Conservation (phyloP, 2,888 invertebrate genomes). For the Ennomos quercinarius region DNA sequence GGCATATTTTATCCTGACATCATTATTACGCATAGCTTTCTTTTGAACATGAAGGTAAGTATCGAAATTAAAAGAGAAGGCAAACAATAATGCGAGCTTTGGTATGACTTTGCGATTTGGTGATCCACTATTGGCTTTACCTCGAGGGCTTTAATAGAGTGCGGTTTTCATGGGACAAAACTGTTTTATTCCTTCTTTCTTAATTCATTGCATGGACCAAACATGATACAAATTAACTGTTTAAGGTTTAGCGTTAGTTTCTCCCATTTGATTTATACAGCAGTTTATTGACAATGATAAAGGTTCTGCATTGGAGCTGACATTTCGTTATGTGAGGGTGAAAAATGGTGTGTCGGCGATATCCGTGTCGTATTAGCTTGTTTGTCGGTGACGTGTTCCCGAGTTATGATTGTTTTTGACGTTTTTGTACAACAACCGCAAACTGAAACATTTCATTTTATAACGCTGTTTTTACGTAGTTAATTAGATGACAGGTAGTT, state of each 20-base stretch:
- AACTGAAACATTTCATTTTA: constrained; percentile 11
- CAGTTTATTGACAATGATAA: constrained; percentile 77
- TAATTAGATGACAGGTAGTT: no score
- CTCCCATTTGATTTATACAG: constrained; percentile 65
- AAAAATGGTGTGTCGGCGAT: constrained; percentile 67
- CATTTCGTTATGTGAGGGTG: constrained; percentile 72
- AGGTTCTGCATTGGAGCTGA: constrained; percentile 72
- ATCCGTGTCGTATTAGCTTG: constrained; percentile 56
- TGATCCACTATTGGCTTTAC: no score
- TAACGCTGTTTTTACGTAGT: constrained; percentile 3
- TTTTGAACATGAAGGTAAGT: no score
- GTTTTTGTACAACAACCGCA: constrained; percentile 18
- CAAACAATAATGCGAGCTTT: no score
- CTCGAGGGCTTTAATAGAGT: no score
- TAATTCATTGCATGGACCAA: background rate
- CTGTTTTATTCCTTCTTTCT: no score
- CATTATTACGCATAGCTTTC: no score
- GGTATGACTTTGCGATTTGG: no score
- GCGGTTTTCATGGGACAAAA: no score
- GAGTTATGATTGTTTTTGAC: constrained; percentile 18
- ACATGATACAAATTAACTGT: constrained; percentile 27
- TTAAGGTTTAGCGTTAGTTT: constrained; percentile 43
- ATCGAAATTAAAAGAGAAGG: no score
- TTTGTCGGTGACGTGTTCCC: constrained; percentile 45
- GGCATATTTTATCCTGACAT: no score